These are phyloP conservation scores for Tenualosa ilisha DNA, from an alignment of 2,797 vertebrate genomes.

Conservation along the genomic window DNA sequence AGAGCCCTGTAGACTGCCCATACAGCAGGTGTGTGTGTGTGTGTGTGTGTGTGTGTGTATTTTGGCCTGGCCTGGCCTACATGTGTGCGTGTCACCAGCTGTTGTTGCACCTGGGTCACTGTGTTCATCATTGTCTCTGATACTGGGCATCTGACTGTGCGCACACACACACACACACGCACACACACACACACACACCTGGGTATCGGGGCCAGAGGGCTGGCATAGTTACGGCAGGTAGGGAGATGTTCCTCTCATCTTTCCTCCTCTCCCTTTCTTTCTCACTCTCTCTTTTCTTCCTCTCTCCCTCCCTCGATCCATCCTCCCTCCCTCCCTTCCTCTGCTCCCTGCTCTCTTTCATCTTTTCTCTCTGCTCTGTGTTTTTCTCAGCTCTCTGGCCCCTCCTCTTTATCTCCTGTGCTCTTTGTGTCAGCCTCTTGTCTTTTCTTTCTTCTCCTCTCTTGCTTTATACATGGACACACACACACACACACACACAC, in stretches of 20 bases:
- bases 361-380: not conserved
- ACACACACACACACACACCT: conserved; percentile 11
- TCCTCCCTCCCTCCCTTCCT: not conserved
- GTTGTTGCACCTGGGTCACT: conserved; percentile 51
- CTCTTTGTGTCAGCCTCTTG: not conserved
- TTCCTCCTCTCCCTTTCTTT: not conserved
- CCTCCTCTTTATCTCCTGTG: not conserved
- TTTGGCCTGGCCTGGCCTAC: not conserved
- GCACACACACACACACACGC: not conserved
- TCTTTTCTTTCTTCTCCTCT: not conserved
- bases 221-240: not conserved
- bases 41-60: conserved; percentile 22
- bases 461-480: too few relatives aligned
- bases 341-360: not conserved
- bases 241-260: not conserved
- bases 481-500: too few relatives aligned
- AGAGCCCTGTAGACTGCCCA: conserved; percentile 1
- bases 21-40: too few relatives aligned
- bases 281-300: not conserved
- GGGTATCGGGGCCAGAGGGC: not conserved
- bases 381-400: not conserved
- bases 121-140: not conserved
- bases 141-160: not conserved
- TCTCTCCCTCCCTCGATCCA: not conserved
- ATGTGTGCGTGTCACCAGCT: not conserved